Evolutionary conservation across 2,113 vertebrate species (phyloP).

Genomic region (Istiophorus platypterus): DNA sequence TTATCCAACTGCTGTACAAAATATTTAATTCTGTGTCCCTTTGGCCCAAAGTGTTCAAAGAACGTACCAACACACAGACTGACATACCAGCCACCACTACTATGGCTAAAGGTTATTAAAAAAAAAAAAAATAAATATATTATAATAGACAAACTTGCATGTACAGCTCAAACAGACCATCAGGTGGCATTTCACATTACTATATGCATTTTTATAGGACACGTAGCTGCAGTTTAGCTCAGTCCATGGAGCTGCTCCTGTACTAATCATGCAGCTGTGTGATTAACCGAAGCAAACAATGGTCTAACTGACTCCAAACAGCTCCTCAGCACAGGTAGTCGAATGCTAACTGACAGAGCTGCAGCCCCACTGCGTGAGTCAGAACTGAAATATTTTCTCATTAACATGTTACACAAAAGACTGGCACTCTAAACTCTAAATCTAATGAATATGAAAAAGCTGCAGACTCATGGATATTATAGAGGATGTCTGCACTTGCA

Average conservation of each 20-base stretch:
- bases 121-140: neutral
- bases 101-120: too few relatives aligned
- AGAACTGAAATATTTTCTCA: slow-evolving; percentile 45
- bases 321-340: slow-evolving; percentile 8
- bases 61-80: too few relatives aligned
- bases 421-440: slow-evolving; percentile 32
- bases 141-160: neutral
- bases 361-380: slow-evolving; percentile 19
- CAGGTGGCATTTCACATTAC: neutral
- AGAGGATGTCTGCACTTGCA: slow-evolving; percentile 43
- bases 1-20: too few relatives aligned
- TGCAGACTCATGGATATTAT: slow-evolving; percentile 45
- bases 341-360: slow-evolving; percentile 31
- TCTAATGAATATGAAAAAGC: slow-evolving; percentile 69
- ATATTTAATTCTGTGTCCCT: too few relatives aligned
- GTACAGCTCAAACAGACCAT: neutral
- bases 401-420: slow-evolving; percentile 61
- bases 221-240: neutral
- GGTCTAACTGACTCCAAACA: slow-evolving; percentile 13
- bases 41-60: too few relatives aligned
- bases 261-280: neutral
- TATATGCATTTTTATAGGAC: neutral
- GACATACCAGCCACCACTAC: neutral
- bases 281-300: slow-evolving; percentile 26
- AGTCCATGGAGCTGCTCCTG: neutral